Conservation (phyloP, 1,140 invertebrate genomes). For the Leucophenga varia region DNA sequence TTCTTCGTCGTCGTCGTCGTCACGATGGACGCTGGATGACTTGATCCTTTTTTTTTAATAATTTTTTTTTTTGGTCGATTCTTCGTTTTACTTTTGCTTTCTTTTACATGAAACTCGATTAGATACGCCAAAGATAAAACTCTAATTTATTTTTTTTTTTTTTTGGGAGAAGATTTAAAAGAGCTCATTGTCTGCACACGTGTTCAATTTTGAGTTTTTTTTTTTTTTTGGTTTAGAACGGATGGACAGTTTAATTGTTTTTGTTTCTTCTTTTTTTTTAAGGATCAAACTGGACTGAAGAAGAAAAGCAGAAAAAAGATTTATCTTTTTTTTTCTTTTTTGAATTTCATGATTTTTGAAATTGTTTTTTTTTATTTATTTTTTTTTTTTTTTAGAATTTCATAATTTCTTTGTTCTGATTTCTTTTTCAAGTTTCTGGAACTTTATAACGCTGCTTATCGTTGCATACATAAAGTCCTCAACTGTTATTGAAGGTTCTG, state of each 20-base stretch:
- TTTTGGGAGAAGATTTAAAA: no score
- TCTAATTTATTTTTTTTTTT: conserved; percentile 34
- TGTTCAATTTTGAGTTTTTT: conserved; percentile 36
- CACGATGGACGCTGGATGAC: conserved; percentile 31
- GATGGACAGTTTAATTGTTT: conserved; percentile 46
- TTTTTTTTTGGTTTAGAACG: conserved; percentile 16
- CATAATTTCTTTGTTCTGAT: no score
- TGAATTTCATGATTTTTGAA: no score
- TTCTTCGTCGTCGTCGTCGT: background rate
- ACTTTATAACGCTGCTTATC: no score
- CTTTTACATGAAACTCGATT: conserved; percentile 52
- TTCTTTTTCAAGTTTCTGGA: no score
- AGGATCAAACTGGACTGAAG: no score
- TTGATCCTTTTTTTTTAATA: conserved; percentile 32
- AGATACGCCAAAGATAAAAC: conserved; percentile 44
- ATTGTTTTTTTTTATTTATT: no score
- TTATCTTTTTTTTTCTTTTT: no score
- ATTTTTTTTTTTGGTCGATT: conserved; percentile 17
- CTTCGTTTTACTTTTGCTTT: conserved; percentile 9
- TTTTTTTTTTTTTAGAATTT: no score
- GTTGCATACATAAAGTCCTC: no score
- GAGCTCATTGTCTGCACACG: conserved; percentile 50
- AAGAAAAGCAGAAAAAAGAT: no score
- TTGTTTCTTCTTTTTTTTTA: conserved; percentile 42
- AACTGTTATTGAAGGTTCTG: no score